A percentile compares a stretch with the other conserved stretches of the same genome.
Conservation (phyloP, 2,888 invertebrate species). For the Nycteola revayana region DNA sequence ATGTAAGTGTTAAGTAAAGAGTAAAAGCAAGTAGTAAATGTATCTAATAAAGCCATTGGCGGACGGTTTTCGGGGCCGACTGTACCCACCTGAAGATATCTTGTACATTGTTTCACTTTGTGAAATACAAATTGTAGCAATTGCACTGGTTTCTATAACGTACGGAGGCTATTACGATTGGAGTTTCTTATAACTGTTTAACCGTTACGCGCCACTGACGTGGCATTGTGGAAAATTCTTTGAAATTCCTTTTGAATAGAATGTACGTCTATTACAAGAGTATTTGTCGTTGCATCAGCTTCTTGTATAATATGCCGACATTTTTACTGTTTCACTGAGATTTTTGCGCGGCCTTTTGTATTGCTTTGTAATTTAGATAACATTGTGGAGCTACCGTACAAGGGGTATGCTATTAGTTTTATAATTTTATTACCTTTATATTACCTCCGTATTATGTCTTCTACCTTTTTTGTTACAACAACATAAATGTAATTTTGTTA, state of each 20-base stretch:
- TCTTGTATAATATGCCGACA: conserved; percentile 8
- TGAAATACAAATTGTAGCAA: conserved; percentile 46
- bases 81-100: conserved; percentile 46
- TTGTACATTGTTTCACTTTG: conserved; percentile 42
- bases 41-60: too few relatives aligned
- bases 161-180: conserved; percentile 29
- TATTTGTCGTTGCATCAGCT: conserved; percentile 26
- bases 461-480: too few relatives aligned
- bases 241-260: conserved; percentile 34
- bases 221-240: conserved; percentile 30
- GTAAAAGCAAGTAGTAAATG: too few relatives aligned
- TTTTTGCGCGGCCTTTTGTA: too few relatives aligned
- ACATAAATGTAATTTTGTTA: too few relatives aligned
- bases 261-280: conserved; percentile 22
- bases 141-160: conserved; percentile 43
- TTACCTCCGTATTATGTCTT: too few relatives aligned
- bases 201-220: conserved; percentile 14
- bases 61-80: conserved; percentile 11
- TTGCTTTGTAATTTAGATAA: too few relatives aligned
- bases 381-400: too few relatives aligned
- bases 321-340: conserved; percentile 4
- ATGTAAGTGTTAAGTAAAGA: too few relatives aligned
- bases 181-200: conserved; percentile 32
- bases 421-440: too few relatives aligned
- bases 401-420: too few relatives aligned